phyloP scores from a whole-genome alignment of 2,888 invertebrate species.

The Drosophila koepferae region DNA sequence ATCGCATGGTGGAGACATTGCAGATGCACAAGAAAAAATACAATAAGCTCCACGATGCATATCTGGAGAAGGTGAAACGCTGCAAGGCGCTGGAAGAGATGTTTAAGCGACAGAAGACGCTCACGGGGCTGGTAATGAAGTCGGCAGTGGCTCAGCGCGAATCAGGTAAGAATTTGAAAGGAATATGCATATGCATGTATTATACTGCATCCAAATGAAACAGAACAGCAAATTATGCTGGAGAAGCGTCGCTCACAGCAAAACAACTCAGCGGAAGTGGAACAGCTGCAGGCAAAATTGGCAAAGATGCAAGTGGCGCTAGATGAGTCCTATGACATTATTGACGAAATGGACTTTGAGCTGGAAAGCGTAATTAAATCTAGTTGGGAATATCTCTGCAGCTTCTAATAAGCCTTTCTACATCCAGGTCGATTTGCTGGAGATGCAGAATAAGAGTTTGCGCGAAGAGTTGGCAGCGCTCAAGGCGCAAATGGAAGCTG shows the following conservation, averaged over 20 bases:
- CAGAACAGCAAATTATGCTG: constrained; percentile 64
- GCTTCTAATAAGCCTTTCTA: not conserved
- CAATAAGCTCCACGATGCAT: constrained; percentile 80
- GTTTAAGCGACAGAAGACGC: constrained; percentile 78
- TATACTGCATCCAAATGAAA: not conserved
- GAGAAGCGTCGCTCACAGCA: constrained; percentile 55
- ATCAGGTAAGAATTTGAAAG: constrained; percentile 32
- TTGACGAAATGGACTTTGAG: constrained; percentile 84
- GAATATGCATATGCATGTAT: not conserved
- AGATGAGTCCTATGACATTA: constrained; percentile 82
- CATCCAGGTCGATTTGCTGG: constrained; percentile 78
- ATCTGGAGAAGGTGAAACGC: constrained; percentile 78
- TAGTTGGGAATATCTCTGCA: not conserved
- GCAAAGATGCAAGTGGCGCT: constrained; percentile 72
- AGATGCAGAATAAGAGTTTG: constrained; percentile 81
- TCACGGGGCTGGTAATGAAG: constrained; percentile 83
- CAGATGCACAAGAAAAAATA: constrained; percentile 80
- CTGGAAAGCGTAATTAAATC: constrained; percentile 80
- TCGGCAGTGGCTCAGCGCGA: constrained; percentile 71
- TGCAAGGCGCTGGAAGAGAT: constrained; percentile 81
- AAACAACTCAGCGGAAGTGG: constrained; percentile 40
- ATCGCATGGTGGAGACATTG: constrained; percentile 75
- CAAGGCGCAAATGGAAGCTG: constrained; percentile 47
- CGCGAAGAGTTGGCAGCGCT: constrained; percentile 71
- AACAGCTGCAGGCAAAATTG: constrained; percentile 54